phyloP scores from a whole-genome alignment of 1,140 invertebrate genomes.

The Coptotermes formosanus region DNA sequence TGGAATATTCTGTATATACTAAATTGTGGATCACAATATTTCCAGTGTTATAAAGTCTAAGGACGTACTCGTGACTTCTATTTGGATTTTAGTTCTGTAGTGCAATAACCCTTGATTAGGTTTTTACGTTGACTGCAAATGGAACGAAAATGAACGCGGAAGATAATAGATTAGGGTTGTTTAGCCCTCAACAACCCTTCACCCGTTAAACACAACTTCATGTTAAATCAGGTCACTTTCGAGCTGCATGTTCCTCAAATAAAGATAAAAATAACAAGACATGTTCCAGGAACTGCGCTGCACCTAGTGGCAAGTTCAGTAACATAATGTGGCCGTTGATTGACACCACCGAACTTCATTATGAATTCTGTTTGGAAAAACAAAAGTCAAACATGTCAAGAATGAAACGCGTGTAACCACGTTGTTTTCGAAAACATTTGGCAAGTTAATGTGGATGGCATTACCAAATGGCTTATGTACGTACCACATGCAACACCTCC shows the following conservation, averaged over 20 bases:
- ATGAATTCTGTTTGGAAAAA: neutral
- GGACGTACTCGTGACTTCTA: too few relatives aligned
- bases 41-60: too few relatives aligned
- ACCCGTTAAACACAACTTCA: neutral
- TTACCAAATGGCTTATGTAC: neutral
- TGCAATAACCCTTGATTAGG: too few relatives aligned
- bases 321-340: neutral
- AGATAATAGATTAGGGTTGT: neutral
- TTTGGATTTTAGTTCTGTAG: too few relatives aligned
- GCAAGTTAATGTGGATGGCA: neutral
- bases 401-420: neutral
- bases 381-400: neutral
- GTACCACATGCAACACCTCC: neutral
- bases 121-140: too few relatives aligned
- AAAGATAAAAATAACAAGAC: neutral
- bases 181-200: neutral
- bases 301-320: too few relatives aligned
- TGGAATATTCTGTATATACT: too few relatives aligned
- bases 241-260: neutral
- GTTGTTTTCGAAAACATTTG: conserved; percentile 3
- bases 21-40: too few relatives aligned
- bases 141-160: too few relatives aligned
- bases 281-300: neutral
- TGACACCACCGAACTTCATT: neutral
- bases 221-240: neutral